phyloP scores from a whole-genome alignment of 2,888 invertebrate genomes.

The Amblyjoppa proteus region DNA sequence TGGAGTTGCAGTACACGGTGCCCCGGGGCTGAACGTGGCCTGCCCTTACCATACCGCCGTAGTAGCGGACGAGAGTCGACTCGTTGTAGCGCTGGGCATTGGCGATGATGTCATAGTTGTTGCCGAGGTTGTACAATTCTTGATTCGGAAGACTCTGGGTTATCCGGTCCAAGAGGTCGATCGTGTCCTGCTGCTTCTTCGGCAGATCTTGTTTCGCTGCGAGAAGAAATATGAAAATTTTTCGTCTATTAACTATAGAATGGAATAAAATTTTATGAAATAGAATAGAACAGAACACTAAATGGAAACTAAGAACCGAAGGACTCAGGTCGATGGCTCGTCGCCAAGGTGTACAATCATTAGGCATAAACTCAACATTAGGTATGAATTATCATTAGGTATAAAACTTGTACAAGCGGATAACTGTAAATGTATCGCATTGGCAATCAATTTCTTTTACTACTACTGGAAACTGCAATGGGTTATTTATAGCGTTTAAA shows the following conservation, averaged over 20 bases:
- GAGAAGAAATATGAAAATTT: not conserved
- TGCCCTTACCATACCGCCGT: conserved; percentile 86
- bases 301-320: not conserved
- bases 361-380: no score
- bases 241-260: not conserved
- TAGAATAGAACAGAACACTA: not conserved
- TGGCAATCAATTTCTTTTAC: no score
- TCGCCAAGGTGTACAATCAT: no score
- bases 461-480: not conserved
- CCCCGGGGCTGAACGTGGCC: conserved; percentile 87
- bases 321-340: no score
- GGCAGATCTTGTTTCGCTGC: conserved; percentile 87
- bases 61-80: conserved; percentile 85
- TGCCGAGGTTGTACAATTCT: conserved; percentile 87
- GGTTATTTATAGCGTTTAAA: not conserved
- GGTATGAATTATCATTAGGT: no score
- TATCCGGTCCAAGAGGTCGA: conserved; percentile 88
- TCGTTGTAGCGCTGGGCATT: conserved; percentile 87
- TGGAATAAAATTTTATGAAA: not conserved
- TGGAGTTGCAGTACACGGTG: conserved; percentile 88
- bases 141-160: conserved; percentile 87
- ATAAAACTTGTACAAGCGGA: no score
- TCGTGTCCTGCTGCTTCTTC: conserved; percentile 86
- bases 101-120: conserved; percentile 87
- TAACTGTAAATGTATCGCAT: no score